Evolutionary conservation across 35 echinoderm and acorn worm genomes (phyloP), one percentile per base, ranked within the genome.

Genomic region (Ophiothrix spiculata): DNA sequence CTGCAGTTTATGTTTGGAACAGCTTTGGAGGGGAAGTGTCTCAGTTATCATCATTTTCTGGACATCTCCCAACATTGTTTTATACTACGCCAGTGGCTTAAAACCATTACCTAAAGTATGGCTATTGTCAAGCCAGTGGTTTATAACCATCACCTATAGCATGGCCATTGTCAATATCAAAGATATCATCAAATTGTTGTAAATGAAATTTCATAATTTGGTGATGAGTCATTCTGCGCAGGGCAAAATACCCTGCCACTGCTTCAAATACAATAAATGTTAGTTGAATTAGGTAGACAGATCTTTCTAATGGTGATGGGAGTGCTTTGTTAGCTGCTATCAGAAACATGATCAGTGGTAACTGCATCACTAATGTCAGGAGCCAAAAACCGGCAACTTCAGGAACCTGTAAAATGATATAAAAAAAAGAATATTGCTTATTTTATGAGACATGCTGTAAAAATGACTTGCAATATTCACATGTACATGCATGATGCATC

Each of bases 141-240:
- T n/a, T 23, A 60, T 84, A 84, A 15, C 81, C 45, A 60, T 60
- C 49, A 31, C 36, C 69, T 45, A 84, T 56, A 32, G 33, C 81
- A 64, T 84, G 81, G 19, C 81, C 81, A 4, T 84, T 60, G 32
- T 84, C 88, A 38, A 84, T 73, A 63, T 83, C 39, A 75, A 89
- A 63, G 1, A 92, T 86, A 38, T 93, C 92, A 84, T 99, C 96
- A 99, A 99, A 99, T 80, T 99, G 88, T 46, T 94, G 89, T 17
- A 99, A 46, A 56, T 99, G 96, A 56, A 99, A 99, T 76, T 99
- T 99, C 91, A 93, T 99, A 0, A 99, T 87, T 56, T 99, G 96
- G 39, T 99, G 96, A 4, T 90, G 73, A 17, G 88, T 91, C 88
- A 99, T 99, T 14, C 73, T 40, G 42, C 88, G 75, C 42, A 99